Evolutionary conservation across 1,140 invertebrate genomes (phyloP).

Genomic region (Charaxes varanes): DNA sequence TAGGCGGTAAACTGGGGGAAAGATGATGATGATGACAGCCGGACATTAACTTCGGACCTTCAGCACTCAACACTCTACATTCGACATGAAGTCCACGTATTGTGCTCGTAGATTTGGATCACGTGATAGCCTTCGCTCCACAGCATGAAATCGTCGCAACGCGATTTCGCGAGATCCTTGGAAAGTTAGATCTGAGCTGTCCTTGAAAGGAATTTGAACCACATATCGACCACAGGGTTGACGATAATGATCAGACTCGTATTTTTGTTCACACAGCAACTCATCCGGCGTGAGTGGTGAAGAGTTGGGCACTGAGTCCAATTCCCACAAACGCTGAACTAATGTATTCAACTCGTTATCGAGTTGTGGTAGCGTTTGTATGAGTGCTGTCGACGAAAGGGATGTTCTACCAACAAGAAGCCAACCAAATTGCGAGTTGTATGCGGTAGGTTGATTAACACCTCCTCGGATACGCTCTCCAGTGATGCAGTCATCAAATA

Average conservation of each 20-base stretch:
- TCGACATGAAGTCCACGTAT: conserved; percentile 25
- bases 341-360: conserved; percentile 6
- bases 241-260: conserved; percentile 3
- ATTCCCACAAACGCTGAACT: conserved; percentile 16
- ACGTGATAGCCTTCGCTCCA: conserved; percentile 13
- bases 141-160: conserved; percentile 18
- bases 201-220: conserved; percentile 18
- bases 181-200: conserved; percentile 12
- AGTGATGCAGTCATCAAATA: conserved; percentile 17
- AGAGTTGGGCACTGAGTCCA: conserved; percentile 8
- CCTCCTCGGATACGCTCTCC: too few species aligned
- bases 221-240: conserved; percentile 12
- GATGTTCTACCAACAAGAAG: too few species aligned
- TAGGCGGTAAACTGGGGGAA: too few species aligned
- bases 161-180: conserved; percentile 20
- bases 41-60: too few species aligned
- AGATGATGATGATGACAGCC: too few species aligned
- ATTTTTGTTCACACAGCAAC: conserved; percentile 10
- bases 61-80: too few species aligned
- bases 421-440: too few species aligned
- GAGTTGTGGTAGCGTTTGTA: too few species aligned
- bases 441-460: too few species aligned
- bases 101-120: conserved; percentile 12
- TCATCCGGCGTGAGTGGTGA: conserved; percentile 6
- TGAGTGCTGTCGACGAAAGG: too few species aligned